Base-by-base conservation (phyloP, 2,888 invertebrate genomes). In the Nephrotoma guestfalica region DNA sequence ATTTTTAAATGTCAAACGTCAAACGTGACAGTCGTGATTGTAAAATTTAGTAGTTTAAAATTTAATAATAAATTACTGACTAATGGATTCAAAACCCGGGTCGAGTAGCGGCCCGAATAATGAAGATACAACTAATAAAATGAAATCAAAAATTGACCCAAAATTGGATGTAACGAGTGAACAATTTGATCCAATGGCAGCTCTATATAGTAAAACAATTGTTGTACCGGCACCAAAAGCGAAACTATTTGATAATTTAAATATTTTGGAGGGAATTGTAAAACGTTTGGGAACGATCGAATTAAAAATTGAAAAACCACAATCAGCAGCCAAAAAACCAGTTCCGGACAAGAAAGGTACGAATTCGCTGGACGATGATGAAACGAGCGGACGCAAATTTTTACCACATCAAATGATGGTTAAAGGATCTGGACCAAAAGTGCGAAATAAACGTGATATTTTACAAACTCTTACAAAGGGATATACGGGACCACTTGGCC, bases 131-230 rank as follows among this genome's bases (percentile, higher is more conserved):
- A 9, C 41, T 41, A 84, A 40, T 40, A 83, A 84, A 84, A 84
- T 15, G 41, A 86, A 45, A 47, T 6, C 9, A 13, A 47, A 45
- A 45, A 47, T 83, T 41, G 87, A 87, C 0, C 90, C 90, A 9
- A 89, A 41, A 86, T 89, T 94, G 87, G 93, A 95, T 89, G 91
- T 93, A 86, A 91, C 89, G 57, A 94, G 93, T 90, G 92, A 92
- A 6, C 89, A 91, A 86, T 97, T 95, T 88, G 93, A 96, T 91
- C 94, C 96, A 0, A 57, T 96, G 2, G 94, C 94, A 89, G 96
- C 94, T 0, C 91, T 97, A 13, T 94, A 94, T 88, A 93, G 94
- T 0, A 88, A 92, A 0, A 93, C 93, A 88, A 89, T 93, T 0
- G 91, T 91, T 87, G 89, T 94, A 15, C 94, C 95, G 0, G 91